Evolutionary conservation across 2,797 vertebrate species (phyloP), one percentile per base, ranked within the genome.

Genomic region (Garrulus glandarius): DNA sequence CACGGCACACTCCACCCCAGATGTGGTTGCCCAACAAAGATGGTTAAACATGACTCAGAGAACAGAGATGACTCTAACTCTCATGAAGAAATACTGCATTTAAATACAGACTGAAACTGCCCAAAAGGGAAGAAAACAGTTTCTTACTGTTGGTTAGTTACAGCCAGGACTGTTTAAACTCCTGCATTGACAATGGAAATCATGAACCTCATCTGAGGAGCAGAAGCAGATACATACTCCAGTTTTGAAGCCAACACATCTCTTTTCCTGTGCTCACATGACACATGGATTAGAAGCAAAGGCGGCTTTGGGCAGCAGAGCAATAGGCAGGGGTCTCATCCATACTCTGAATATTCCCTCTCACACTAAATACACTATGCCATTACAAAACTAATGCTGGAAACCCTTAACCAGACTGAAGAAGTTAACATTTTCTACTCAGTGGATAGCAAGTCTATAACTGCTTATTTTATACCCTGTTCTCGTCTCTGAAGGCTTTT

Each of bases 401-500:
- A 78, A 88, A 60, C 32, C 6, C 39, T 88, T 79, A 78, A 93
- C 72, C 72, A 82, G 83, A 67, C 18, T 68, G 61, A 72, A 82
- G 78, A 93, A 86, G 83, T 94, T 95, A 92, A 93, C 74, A 32
- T 88, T 93, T 86, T 84, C 70, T 76, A 39, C 70, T 93, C 79
- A 36, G 72, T 29, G n/a, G 61, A 87, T 24, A 91, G 75, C 43
- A 89, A 93, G 92, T 84, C 89, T 91, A 0, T 76, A 88, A 90
- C 90, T 44, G 81, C 86, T 90, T 88, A 92, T 93, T 96, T 95
- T 92, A 95, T 89, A 91, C 65, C 77, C 74, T 84, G 67, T 84
- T 96, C 93, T 94, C 93, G 92, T 95, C 93, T 96, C 94, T 82
- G 92, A 97, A 92, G 90, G 83, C 65, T 95, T 92, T 94, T 96